Base-by-base conservation (phyloP, 1,140 invertebrate genomes). In the Protaetia brevitarsis region DNA sequence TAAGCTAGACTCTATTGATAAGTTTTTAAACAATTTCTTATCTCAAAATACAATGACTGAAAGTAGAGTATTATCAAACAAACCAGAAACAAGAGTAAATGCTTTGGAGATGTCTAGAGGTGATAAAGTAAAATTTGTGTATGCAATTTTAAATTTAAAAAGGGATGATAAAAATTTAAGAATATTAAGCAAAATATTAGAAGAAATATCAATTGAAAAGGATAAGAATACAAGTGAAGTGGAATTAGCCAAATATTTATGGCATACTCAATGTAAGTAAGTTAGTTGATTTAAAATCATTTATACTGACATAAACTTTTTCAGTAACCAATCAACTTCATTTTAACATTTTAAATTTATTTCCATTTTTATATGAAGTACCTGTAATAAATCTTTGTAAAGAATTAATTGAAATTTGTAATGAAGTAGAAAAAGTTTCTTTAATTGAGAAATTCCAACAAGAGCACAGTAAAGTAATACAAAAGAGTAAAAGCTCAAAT, bases 291-390 rank as follows among this genome's bases (percentile, higher is more conserved):
- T 27, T 59, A 6, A 2, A 10, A 16, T n/a, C 28, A n/a, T 59
- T 29, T 19, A 29, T 59, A 8, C 21, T 51, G 1, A 29, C 13
- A 16, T 8, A 10, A 51, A 1, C 3, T 29, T 7, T 59, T 59
- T 27, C 11, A 59, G 57, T 11, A 13, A 31, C 1, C 1, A 23
- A 59, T 28, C 3, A 29, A n/a, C 57, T 1, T 59, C 0, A 51
- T 23, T 5, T 51, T 8, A 19, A 51, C 11, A 7, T 59, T 4
- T 59, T 59, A 29, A 8, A 30, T 3, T 29, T 29, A 29, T 59
- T 59, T 59, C 57, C 57, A 6, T 59, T 59, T 11, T 7, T 59
- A 16, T 59, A 59, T 16, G 57, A 59, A 27, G 16, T 29, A 59
- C 57, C 57, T 13, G 19, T 59, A 1, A 29, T 59, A 31, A 31